Conservation (phyloP, 1,140 invertebrate genomes). For the Bombus polaris region DNA sequence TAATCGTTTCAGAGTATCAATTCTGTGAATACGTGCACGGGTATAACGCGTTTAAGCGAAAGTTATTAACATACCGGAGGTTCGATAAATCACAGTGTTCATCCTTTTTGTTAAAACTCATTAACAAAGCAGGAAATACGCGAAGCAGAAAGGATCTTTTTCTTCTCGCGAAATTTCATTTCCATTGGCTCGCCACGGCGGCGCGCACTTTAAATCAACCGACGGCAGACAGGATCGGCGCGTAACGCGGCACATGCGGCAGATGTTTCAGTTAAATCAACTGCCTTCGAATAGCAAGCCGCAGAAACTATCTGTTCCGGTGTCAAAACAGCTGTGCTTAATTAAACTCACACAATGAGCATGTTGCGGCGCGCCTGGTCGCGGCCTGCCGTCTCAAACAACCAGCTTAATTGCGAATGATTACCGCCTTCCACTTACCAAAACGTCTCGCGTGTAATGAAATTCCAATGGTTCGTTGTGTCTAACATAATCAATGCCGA, state of each 20-base stretch:
- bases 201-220: conserved; percentile 69
- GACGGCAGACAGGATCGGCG: conserved; percentile 55
- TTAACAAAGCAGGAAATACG: too few relatives aligned
- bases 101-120: too few relatives aligned
- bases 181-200: conserved; percentile 21
- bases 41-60: too few relatives aligned
- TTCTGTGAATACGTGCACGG: too few relatives aligned
- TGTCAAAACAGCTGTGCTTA: conserved; percentile 80
- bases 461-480: neutral
- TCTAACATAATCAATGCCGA: neutral
- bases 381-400: conserved; percentile 50
- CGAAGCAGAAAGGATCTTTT: too few relatives aligned
- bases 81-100: too few relatives aligned
- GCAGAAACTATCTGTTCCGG: conserved; percentile 73
- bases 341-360: conserved; percentile 75
- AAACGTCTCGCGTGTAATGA: neutral
- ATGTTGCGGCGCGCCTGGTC: conserved; percentile 41
- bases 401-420: conserved; percentile 50
- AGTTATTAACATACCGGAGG: too few relatives aligned
- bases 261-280: conserved; percentile 80
- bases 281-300: conserved; percentile 74
- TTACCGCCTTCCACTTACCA: conserved; percentile 32
- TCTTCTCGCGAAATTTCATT: conserved; percentile 56
- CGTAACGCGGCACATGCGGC: conserved; percentile 73
- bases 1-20: too few relatives aligned